Evolutionary conservation across 2,888 invertebrate genomes (phyloP).

Genomic region (Drosophila recens): DNA sequence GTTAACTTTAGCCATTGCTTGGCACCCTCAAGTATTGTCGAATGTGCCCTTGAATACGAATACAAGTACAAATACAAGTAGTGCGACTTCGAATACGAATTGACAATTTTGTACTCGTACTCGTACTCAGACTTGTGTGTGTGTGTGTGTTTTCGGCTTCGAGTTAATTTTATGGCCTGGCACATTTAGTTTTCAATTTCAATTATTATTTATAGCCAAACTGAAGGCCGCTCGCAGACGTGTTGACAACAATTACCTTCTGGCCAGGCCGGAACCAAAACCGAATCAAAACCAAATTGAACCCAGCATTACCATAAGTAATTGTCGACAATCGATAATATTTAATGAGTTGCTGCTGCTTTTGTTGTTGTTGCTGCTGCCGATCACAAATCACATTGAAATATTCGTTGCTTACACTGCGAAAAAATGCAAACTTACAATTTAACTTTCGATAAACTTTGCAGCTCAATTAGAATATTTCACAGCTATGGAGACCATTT

Average conservation of each 20-base stretch:
- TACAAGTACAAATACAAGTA: constrained; percentile 1
- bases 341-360: constrained; percentile 42
- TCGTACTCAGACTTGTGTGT: constrained; percentile 8
- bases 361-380: constrained; percentile 20
- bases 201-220: constrained; percentile 42
- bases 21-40: constrained; percentile 46
- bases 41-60: constrained; percentile 49
- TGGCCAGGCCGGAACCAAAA: constrained; percentile 28
- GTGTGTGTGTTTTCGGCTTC: constrained; percentile 9
- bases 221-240: constrained; percentile 49
- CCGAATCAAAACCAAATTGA: constrained; percentile 1
- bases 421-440: neutral
- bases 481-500: no score
- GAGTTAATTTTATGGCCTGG: constrained; percentile 37
- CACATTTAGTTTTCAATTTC: constrained; percentile 51
- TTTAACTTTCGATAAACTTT: no score
- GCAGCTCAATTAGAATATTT: no score
- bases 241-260: constrained; percentile 49
- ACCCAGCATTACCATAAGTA: constrained; percentile 37
- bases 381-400: constrained; percentile 25
- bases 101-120: constrained; percentile 39
- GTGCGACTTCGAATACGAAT: constrained; percentile 12
- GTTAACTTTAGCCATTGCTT: constrained; percentile 20
- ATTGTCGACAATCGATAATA: constrained; percentile 36
- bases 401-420: neutral